phyloP scores from a whole-genome alignment of 2,888 invertebrate genomes.

The Carcina quercana region DNA sequence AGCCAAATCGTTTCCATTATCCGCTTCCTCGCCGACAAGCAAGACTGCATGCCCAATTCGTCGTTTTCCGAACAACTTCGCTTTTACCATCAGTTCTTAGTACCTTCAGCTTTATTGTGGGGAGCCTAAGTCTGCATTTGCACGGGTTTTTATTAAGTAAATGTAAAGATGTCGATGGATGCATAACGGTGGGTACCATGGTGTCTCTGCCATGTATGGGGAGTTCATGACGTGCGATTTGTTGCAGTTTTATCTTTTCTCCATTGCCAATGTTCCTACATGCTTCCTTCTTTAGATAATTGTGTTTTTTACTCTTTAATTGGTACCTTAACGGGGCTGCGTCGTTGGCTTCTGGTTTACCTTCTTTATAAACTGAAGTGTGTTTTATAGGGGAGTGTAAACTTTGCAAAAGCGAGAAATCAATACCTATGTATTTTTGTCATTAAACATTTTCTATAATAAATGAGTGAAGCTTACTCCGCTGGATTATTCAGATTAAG shows the following conservation, averaged over 20 bases:
- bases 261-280: too few species aligned
- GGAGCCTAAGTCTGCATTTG: constrained; percentile 20
- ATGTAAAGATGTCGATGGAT: constrained; percentile 20
- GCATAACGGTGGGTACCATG: constrained; percentile 46
- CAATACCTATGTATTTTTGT: too few species aligned
- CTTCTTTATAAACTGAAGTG: too few species aligned
- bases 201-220: constrained; percentile 43
- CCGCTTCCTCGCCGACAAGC: constrained; percentile 25
- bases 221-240: constrained; percentile 56
- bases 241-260: constrained; percentile 54
- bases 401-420: too few species aligned
- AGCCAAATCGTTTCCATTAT: constrained; percentile 14
- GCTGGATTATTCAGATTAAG: too few species aligned
- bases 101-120: constrained; percentile 11
- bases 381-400: too few species aligned
- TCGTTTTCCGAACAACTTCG: constrained; percentile 24
- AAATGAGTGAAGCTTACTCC: too few species aligned
- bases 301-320: too few species aligned
- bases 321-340: too few species aligned
- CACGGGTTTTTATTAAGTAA: constrained; percentile 14
- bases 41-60: constrained; percentile 39
- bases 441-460: too few species aligned
- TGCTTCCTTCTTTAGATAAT: too few species aligned
- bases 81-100: constrained; percentile 1
- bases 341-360: neutral